A percentile compares a stretch with the other conserved stretches of the same genome.
phyloP scores from a whole-genome alignment of 2,113 vertebrate species.

The Ochotona curzoniae region DNA sequence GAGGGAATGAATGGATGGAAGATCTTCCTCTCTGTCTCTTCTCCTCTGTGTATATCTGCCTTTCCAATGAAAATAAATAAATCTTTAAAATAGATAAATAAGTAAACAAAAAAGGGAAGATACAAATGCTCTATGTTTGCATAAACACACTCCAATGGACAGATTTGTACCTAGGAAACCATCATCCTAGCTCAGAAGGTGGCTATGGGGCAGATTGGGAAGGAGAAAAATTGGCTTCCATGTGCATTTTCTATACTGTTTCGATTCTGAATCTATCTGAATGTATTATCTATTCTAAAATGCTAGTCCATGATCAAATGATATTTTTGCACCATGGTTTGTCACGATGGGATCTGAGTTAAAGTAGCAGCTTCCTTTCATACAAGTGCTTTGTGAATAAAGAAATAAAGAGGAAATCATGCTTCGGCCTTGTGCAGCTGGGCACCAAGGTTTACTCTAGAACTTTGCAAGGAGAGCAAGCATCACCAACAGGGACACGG shows the following conservation, averaged over 20 bases:
- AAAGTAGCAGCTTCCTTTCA: background rate
- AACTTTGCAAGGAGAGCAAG: background rate
- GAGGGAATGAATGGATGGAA: too few species aligned
- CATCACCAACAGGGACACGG: too few species aligned
- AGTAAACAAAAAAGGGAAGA: too few species aligned
- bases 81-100: too few species aligned
- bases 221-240: background rate
- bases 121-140: background rate
- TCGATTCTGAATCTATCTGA: background rate
- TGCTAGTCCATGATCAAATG: background rate
- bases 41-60: too few species aligned
- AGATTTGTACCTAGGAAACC: background rate
- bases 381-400: background rate
- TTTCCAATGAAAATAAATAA: too few species aligned
- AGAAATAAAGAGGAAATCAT: background rate
- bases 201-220: background rate
- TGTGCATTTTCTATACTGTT: background rate
- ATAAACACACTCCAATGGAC: background rate
- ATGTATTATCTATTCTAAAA: background rate
- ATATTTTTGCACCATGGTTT: background rate
- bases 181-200: background rate
- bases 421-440: background rate
- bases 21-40: too few species aligned
- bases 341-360: background rate
- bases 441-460: background rate